Percentiles rank a stretch among this genome's conserved stretches.
Conservation (phyloP, 2,888 invertebrate genomes). For the Drosophila mulleri region DNA sequence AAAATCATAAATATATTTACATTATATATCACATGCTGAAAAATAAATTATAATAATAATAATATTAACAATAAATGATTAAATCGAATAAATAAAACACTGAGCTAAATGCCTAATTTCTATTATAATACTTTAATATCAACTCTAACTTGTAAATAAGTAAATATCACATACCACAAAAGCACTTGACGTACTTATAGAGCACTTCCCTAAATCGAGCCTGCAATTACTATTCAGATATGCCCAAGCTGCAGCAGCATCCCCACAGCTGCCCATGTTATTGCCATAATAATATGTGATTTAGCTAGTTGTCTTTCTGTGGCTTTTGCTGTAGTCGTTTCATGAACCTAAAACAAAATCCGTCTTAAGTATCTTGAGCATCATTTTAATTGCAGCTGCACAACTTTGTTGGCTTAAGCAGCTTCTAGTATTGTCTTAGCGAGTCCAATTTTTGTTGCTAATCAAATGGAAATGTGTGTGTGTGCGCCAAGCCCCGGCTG, state of each 20-base stretch:
- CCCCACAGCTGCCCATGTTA: slow-evolving; percentile 3
- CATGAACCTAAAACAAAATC: slow-evolving; percentile 31
- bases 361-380: slow-evolving; percentile 17
- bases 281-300: slow-evolving; percentile 33
- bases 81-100: too few relatives aligned
- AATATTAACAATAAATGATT: too few relatives aligned
- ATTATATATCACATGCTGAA: too few relatives aligned
- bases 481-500: slow-evolving; percentile 28
- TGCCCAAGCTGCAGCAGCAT: slow-evolving; percentile 5
- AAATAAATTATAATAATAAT: too few relatives aligned
- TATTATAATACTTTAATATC: too few relatives aligned
- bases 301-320: slow-evolving; percentile 10
- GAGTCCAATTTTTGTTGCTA: slow-evolving; percentile 43
- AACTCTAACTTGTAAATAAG: too few relatives aligned
- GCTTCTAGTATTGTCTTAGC: slow-evolving; percentile 10
- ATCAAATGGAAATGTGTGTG: slow-evolving; percentile 41
- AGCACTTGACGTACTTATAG: too few relatives aligned
- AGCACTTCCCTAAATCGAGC: too few relatives aligned
- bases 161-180: too few relatives aligned
- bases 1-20: too few relatives aligned
- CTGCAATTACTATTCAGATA: not conserved
- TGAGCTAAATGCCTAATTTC: too few relatives aligned
- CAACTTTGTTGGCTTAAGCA: slow-evolving; percentile 43
- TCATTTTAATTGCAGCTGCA: slow-evolving; percentile 30
- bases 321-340: slow-evolving; percentile 10